Evolutionary conservation across 2,888 invertebrate genomes (phyloP), one percentile per base, ranked within the genome.

Genomic region (Cheilosia grossa): DNA sequence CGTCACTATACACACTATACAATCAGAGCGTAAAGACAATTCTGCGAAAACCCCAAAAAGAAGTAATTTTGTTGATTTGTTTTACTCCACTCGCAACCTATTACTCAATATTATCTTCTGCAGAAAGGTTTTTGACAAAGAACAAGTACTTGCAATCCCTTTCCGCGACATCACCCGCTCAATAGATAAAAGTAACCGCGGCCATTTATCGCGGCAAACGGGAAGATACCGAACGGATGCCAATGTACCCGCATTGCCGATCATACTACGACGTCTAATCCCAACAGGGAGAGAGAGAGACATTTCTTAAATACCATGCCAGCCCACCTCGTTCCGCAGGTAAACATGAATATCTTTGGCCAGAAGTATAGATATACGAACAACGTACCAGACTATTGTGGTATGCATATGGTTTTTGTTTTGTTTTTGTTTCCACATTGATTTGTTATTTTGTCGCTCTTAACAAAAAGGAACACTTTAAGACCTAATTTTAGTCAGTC

Each of bases 401-500:
- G 49, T 44, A 27, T 64, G 17, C 49, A 17, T 37, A 67, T 53
- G 66, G 69, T 69, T 75, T 79, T 69, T 73, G 67, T 42, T 30
- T 30, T 30, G 30, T 42, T 69, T 69, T 77, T 69, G 59, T 69
- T 82, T 79, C 69, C 67, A 79, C 82, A 79, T 83, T 83, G 82
- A 83, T 83, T 79, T 83, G 74, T 83, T 79, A 64, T 79, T 79
- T 82, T 37, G 64, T 67, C 73, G 67, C 67, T 83, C 63, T 53
- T 59, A 74, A 83, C 83, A 80, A 83, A 83, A 83, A 83, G 83
- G 83, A 83, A 83, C 80, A 83, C 80, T 83, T 83, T 80, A 70
- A 80, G 83, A 83, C 70, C 83, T 80, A 83, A 83, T 83, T 83
- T 83, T 77, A 80, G 83, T 83, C 83, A 83, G 80, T 83, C 69